Evolutionary conservation across 2,888 invertebrate genomes (phyloP), one percentile per base, ranked within the genome.

Genomic region (Neoitamus cyanurus): DNA sequence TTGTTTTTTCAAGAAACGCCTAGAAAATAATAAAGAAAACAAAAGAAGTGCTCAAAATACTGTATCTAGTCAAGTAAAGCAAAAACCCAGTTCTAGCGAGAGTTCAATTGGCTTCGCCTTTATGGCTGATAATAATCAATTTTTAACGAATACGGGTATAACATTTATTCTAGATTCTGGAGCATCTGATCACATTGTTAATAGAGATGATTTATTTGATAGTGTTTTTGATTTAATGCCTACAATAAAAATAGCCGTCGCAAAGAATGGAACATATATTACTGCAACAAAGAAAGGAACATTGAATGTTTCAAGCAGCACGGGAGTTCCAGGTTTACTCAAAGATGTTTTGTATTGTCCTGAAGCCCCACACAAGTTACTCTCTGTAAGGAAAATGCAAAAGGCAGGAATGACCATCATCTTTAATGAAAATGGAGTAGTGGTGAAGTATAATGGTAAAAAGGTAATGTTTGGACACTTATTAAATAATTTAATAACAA

Each of bases 341-440:
- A 83, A 86, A 37, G 82, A 86, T 75, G 85, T 86, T 0, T 87
- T 89, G 2, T 90, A 86, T 85, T 88, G 88, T 84, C 85, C 87
- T 13, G 89, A 89, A 34, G 87, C 88, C 0, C 88, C 88, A 30
- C 87, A 89, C 86, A 89, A 90, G 84, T 84, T 89, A 25, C 85
- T 89, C 5, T 89, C 89, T 2, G 88, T 88, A 3, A 46, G 78
- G 25, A 86, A 83, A 77, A 88, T 89, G 86, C 88, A 88, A 75
- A 84, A 88, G 48, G 86, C 87, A 37, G 89, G 89, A n/a, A 86
- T 88, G 86, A 87, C 84, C 1, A 86, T 89, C n/a, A 87, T 86
- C 31, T 90, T 90, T 84, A 84, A 88, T 70, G 80, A 87, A 82
- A 84, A 87, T 70, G 89, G 89, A 20, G 88, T 88, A 3, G 37